Conservation (phyloP, 2,113 vertebrate genomes). For the Pycnonotus jocosus region DNA sequence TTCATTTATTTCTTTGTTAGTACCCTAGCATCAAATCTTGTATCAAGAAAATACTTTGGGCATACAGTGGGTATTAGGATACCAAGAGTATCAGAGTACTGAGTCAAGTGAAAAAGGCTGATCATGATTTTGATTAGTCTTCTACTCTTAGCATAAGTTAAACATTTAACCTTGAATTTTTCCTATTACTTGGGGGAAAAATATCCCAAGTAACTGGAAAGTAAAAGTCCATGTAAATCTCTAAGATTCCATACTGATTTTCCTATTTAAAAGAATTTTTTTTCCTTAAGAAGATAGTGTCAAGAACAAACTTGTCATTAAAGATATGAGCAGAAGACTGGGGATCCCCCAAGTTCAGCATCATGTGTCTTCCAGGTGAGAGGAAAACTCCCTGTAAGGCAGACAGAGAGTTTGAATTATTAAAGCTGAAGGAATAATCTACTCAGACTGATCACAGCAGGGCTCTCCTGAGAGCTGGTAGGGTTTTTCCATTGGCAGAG, state of each 20-base stretch:
- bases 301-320: not conserved
- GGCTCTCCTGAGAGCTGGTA: not conserved
- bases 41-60: not conserved
- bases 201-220: not conserved
- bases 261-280: not conserved
- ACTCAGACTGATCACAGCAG: constrained; percentile 6
- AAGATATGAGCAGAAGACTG: not conserved
- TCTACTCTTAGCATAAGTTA: not conserved
- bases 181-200: not conserved
- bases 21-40: not conserved
- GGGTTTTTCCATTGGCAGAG: constrained; percentile 43
- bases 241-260: not conserved
- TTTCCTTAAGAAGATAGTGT: not conserved
- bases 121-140: not conserved
- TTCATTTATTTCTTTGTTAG: not conserved
- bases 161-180: not conserved
- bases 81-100: not conserved
- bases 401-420: constrained; percentile 22
- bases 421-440: constrained; percentile 30
- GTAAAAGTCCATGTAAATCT: not conserved
- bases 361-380: not conserved
- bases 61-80: not conserved
- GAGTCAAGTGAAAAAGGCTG: not conserved
- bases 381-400: constrained; percentile 32
- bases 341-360: not conserved